phyloP scores from a whole-genome alignment of 2,797 vertebrate genomes.

The Anguilla anguilla region DNA sequence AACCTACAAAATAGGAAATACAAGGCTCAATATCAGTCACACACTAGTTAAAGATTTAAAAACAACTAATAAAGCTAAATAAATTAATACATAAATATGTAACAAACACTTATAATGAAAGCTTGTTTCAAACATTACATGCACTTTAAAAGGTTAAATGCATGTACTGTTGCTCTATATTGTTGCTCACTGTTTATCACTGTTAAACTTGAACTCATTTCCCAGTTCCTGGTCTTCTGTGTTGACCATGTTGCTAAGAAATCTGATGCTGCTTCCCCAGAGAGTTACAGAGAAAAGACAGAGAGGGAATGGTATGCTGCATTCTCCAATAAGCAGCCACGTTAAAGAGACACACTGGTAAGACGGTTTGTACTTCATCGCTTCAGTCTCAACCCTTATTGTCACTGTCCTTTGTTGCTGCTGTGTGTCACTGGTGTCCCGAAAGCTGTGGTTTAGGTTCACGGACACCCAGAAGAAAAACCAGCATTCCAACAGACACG shows the following conservation, averaged over 20 bases:
- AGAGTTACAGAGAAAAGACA: not conserved
- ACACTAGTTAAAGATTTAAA: not conserved
- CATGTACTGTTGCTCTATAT: not conserved
- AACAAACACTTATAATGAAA: not conserved
- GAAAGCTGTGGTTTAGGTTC: not conserved
- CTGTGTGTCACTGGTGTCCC: not conserved
- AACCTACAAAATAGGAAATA: not conserved
- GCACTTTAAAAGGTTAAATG: not conserved
- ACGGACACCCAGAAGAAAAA: not conserved
- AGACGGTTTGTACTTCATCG: not conserved
- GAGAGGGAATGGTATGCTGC: not conserved
- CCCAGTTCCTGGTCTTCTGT: not conserved
- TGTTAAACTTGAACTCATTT: not conserved
- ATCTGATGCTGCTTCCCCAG: not conserved
- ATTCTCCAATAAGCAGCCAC: not conserved
- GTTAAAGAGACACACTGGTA: not conserved
- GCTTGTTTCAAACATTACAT: not conserved
- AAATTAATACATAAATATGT: not conserved
- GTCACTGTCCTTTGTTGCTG: not conserved
- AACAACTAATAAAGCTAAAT: not conserved
- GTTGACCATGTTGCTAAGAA: not conserved
- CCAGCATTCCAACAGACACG: slow-evolving; percentile 35
- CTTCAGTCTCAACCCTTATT: not conserved
- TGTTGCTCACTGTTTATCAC: not conserved
- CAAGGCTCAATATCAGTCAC: not conserved